Conservation (phyloP, 2,888 invertebrate genomes). For the Tetragonula carbonaria region DNA sequence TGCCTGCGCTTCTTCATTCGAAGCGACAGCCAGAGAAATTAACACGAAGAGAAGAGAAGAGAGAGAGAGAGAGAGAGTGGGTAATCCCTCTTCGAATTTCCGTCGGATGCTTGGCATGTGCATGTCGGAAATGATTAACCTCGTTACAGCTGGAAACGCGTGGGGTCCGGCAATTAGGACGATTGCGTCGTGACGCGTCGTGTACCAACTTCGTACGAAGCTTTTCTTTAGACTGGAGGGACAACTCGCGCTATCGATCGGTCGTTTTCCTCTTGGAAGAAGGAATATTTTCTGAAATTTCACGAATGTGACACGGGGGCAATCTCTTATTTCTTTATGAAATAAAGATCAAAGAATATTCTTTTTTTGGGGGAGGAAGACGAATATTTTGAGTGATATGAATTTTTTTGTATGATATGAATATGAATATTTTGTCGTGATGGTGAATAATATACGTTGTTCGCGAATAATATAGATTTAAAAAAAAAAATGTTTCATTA, state of each 20-base stretch:
- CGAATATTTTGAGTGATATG: too few relatives aligned
- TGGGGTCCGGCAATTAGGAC: conserved; percentile 70
- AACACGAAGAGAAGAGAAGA: neutral
- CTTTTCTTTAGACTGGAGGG: too few relatives aligned
- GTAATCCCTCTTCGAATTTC: conserved; percentile 31
- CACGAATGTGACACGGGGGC: neutral
- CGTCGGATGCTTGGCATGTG: conserved; percentile 36
- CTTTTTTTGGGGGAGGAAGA: neutral
- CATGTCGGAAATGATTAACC: conserved; percentile 75
- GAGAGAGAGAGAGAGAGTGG: neutral
- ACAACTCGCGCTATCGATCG: neutral
- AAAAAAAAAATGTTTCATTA: too few relatives aligned
- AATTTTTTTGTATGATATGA: too few relatives aligned
- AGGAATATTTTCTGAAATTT: neutral
- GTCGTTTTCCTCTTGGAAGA: neutral
- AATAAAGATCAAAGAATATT: neutral
- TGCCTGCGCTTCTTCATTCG: neutral
- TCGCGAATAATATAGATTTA: too few relatives aligned
- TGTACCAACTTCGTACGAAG: conserved; percentile 29
- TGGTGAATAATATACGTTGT: too few relatives aligned
- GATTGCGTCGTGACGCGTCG: conserved; percentile 69
- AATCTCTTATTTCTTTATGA: neutral
- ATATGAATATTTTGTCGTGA: too few relatives aligned
- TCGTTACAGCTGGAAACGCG: conserved; percentile 61
- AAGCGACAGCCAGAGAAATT: conserved; percentile 33